phyloP scores from a whole-genome alignment of 2,797 vertebrate species.

The Melanogrammus aeglefinus region DNA sequence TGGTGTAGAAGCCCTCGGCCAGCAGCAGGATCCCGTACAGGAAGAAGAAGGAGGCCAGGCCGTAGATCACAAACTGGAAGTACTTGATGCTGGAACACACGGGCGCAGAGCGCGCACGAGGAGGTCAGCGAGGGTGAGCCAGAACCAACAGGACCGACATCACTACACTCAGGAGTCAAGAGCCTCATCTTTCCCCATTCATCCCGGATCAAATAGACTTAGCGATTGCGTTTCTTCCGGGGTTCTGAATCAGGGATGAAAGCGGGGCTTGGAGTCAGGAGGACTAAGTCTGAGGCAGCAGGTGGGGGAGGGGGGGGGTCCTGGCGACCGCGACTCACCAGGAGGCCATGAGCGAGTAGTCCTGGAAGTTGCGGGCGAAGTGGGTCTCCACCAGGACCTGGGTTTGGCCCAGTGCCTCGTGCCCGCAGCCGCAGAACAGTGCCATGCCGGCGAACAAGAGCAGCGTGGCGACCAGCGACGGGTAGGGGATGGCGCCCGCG shows the following conservation, averaged over 20 bases:
- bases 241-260: too few relatives aligned
- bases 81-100: conserved; percentile 82
- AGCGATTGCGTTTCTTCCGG: too few relatives aligned
- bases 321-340: conserved; percentile 91
- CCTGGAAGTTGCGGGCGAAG: conserved; percentile 92
- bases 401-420: conserved; percentile 90
- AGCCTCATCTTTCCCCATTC: too few relatives aligned
- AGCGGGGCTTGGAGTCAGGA: too few relatives aligned
- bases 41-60: conserved; percentile 97
- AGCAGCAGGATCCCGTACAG: conserved; percentile 93
- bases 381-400: conserved; percentile 90
- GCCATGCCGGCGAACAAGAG: conserved; percentile 94
- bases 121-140: too few relatives aligned
- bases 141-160: too few relatives aligned
- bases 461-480: conserved; percentile 92
- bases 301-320: too few relatives aligned
- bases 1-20: conserved; percentile 98
- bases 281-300: fast-evolving
- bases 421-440: conserved; percentile 94
- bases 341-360: conserved; percentile 86
- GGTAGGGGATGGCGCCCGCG: conserved; percentile 92
- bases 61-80: conserved; percentile 97
- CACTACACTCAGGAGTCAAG: too few relatives aligned
- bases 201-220: too few relatives aligned
- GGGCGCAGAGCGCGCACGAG: background rate